Evolutionary conservation across 2,797 vertebrate species (phyloP), one percentile per base, ranked within the genome.

Genomic region (Peromyscus eremicus): DNA sequence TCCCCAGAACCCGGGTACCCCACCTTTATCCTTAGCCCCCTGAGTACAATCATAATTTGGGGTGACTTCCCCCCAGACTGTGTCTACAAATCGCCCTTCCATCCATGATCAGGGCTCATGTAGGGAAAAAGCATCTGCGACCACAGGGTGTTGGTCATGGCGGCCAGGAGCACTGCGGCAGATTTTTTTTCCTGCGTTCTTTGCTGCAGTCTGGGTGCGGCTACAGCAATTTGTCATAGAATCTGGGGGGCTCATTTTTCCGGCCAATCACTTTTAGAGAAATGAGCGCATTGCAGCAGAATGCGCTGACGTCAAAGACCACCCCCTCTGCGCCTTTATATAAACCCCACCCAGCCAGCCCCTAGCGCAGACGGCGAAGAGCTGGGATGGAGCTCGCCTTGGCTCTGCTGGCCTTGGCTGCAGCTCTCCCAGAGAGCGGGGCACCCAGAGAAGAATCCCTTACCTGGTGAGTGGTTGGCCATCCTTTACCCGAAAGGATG

Each of bases 261-360:
- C 96, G 83, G 97, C 97, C 97, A 97, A 98, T 98, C 97, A 70
- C 89, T 97, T 97, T 97, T 96, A 96, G 97, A 98, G 97, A 97
- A 98, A 97, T 98, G 97, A 98, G 97, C 97, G 97, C 97, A 98
- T 97, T 98, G 97, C 97, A 98, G 97, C 97, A 98, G 97, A 97
- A 98, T 98, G 97, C 92, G 91, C 95, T 97, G 97, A 97, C 97
- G 97, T 98, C 97, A 98, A 96, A 97, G 97, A 97, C 97, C 97
- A 97, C 97, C 97, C 97, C 97, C 91, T 97, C 97, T 97, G 97
- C 96, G 97, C 97, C 52, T 89, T 32, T 55, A 97, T 97, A 97
- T 97, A 98, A 97, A 97, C 97, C 97, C 97, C 97, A 97, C 97
- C 97, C 97, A 97, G 97, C 94, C 97, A 73, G 91, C 97, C 97